Base-by-base conservation (phyloP, 1,140 invertebrate genomes). In the Bactericera cockerelli region DNA sequence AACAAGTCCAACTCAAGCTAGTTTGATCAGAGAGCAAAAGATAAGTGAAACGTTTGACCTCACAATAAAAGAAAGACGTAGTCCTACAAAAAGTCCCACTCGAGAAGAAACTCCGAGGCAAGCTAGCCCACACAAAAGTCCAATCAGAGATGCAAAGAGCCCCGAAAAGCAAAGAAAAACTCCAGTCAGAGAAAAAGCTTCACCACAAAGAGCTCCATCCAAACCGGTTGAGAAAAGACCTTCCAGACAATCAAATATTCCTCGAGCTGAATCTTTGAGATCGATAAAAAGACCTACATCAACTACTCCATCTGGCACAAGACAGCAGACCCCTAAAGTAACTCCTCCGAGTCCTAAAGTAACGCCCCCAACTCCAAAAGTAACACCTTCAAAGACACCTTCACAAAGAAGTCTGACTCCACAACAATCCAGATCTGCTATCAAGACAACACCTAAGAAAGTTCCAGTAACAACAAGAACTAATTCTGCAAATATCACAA, bases 201-300 rank as follows among this genome's bases (percentile, higher is more conserved):
- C 68, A 19, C 36, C 38, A 49, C 70, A 72, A 21, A 65, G 62
- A 55, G 16, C 61, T 25, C 62, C 56, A 56, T 24, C 26, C 8
- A 59, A 53, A 19, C 25, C 8, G 31, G 38, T 36, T 28, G 24
- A 14, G 21, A 31, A 36, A 13, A 55, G 61, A 59, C 58, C 57
- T 13, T 59, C 54, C 11, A 56, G 63, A 55, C 38, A 59, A 33
- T 64, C 63, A 1, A 64, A 59, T 55, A 64, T 64, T 49, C 63
- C 62, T 33, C 33, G 58, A 53, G 55, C 61, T 16, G 62, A 61
- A 10, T 36, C 24, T 33, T 62, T 25, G 57, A 62, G 56, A 31
- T 31, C n/a, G 31, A 57, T 26, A 19, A 59, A 8, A 53, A 59
- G 38, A 49, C 42, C 2, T 33, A 31, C 1, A 16, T 16, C 28